Evolutionary conservation across 2,888 invertebrate species (phyloP).

Genomic region (Trissolcus brochymenae): DNA sequence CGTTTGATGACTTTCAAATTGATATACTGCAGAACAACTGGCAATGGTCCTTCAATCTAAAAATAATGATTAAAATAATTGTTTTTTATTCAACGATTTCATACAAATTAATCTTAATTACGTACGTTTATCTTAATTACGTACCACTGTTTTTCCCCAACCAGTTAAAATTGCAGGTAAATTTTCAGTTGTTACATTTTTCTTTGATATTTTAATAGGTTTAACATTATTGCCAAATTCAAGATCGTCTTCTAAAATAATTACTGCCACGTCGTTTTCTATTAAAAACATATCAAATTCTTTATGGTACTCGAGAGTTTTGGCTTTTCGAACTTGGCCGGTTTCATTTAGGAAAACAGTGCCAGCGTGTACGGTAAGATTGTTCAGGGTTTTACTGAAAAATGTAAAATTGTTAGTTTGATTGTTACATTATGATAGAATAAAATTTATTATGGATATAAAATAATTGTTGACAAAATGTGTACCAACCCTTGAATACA

Average conservation of each 20-base stretch:
- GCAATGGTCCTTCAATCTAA: constrained; percentile 59
- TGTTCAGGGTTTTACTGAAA: not conserved
- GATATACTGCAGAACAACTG: constrained; percentile 63
- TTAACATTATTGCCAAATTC: constrained; percentile 61
- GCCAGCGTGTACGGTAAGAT: constrained; percentile 56
- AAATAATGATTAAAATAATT: no score
- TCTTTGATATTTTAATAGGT: constrained; percentile 59
- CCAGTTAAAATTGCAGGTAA: constrained; percentile 61
- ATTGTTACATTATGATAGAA: no score
- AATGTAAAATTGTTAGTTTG: not conserved
- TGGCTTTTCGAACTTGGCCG: constrained; percentile 28
- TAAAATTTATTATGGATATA: no score
- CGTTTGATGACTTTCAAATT: constrained; percentile 53
- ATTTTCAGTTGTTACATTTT: constrained; percentile 47
- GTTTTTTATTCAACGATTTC: no score
- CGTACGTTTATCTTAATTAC: no score
- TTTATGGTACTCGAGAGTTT: constrained; percentile 56
- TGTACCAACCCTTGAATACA: constrained; percentile 43
- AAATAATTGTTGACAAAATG: not conserved
- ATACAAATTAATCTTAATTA: no score
- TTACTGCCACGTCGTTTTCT: constrained; percentile 66
- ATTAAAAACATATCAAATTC: constrained; percentile 30
- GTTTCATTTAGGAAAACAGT: constrained; percentile 55
- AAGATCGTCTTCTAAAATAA: constrained; percentile 62
- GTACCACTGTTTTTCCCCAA: constrained; percentile 66